Conservation (phyloP, 1,140 invertebrate genomes). For the Nymphalis io region DNA sequence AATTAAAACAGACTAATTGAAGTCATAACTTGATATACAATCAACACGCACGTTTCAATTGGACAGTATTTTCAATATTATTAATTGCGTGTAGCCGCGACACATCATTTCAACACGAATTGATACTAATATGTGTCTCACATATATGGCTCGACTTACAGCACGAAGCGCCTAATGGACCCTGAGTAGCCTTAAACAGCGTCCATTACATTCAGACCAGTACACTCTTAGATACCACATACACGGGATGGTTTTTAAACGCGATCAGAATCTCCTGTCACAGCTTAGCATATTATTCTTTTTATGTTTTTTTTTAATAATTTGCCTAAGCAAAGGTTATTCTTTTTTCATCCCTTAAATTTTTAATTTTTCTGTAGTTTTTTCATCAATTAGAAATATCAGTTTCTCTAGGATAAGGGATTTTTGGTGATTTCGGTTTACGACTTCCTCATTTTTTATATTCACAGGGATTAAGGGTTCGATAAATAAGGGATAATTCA, state of each 20-base stretch:
- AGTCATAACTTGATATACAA: not conserved
- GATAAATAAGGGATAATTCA: too few relatives aligned
- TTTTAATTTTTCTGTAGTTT: too few relatives aligned
- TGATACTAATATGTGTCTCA: slow-evolving; percentile 33
- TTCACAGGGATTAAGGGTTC: too few relatives aligned
- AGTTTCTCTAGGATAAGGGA: too few relatives aligned
- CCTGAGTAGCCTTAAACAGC: slow-evolving; percentile 40
- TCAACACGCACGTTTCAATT: not conserved
- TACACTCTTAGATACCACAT: not conserved
- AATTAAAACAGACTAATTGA: not conserved
- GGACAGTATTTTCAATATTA: not conserved
- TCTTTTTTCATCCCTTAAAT: too few relatives aligned
- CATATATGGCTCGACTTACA: slow-evolving; percentile 33
- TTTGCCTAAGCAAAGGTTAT: not conserved
- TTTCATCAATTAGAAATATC: too few relatives aligned
- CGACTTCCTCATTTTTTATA: too few relatives aligned
- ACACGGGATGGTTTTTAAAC: slow-evolving; percentile 12
- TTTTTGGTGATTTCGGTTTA: too few relatives aligned
- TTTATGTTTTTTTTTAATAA: not conserved
- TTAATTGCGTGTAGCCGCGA: slow-evolving; percentile 25
- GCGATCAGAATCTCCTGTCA: not conserved
- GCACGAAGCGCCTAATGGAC: slow-evolving; percentile 42
- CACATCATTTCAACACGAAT: slow-evolving; percentile 35
- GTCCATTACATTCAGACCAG: slow-evolving; percentile 36
- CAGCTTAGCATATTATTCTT: not conserved